Evolutionary conservation across 1,140 invertebrate species (phyloP), one percentile per base, ranked within the genome.

Genomic region (Lineus longissimus): DNA sequence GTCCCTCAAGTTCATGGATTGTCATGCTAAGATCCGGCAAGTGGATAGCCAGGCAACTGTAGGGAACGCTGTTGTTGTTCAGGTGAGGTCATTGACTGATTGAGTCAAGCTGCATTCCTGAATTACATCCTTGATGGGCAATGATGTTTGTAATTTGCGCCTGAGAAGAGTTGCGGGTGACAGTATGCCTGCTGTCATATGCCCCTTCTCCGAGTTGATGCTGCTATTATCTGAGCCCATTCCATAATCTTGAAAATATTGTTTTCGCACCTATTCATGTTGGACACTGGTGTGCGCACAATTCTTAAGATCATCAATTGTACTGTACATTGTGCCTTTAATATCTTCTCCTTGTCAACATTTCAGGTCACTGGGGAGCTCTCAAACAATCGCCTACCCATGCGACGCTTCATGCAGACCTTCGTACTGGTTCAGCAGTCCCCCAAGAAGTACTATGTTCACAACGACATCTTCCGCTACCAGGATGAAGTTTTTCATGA

Each of bases 401-500:
- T 97, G 94, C 86, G 95, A 31, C 88, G 94, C 17, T 98, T 98
- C 82, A 95, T 95, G 73, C 95, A 98, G 83, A 97, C 95, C 0
- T 98, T 98, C 84, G 94, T 98, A 15, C 81, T 98, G 75, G 94
- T 92, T 55, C 91, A 92, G 40, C 93, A 96, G 83, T 90, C 91
- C 54, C 93, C 94, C 25, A 96, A 95, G 84, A 94, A 95, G 83
- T 98, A 95, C 84, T 98, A 97, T 77, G 95, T 98, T 22, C 93
- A 95, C 77, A 98, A 98, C 84, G 95, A 98, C 82, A 97, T 98
- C 76, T 98, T 98, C 83, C 90, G 95, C 59, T 98, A 98, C 79
- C 95, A 97, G 86, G 92, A 92, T 82, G 88, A 91, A 70, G 87
- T 91, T 36, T 89, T 90, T 71, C 85, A 86, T 60, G 91, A 94